Percentiles rank a stretch among this genome's conserved stretches.
Evolutionary conservation across 2,113 vertebrate species (phyloP).

Genomic region (Fregetta grallaria): DNA sequence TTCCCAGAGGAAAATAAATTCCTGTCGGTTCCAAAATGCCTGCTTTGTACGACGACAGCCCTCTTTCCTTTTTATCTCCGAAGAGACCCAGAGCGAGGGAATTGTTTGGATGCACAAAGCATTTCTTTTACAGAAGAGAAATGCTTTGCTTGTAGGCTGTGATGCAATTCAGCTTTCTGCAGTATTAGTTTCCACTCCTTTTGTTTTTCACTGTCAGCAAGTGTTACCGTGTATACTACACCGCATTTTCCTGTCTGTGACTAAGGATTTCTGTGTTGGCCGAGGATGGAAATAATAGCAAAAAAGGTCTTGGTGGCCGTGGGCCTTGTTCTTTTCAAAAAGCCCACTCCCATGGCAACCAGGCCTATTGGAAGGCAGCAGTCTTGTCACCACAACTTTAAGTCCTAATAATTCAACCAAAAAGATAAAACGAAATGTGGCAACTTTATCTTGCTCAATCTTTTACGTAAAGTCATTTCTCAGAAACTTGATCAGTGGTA

Average conservation of each 20-base stretch:
- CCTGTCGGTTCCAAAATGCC: background rate
- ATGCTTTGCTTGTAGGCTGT: slow-evolving; percentile 37
- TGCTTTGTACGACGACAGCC: background rate
- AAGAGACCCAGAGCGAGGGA: background rate
- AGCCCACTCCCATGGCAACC: slow-evolving; percentile 67
- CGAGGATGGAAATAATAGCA: slow-evolving; percentile 21
- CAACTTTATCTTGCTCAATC: slow-evolving; percentile 79
- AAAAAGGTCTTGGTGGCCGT: slow-evolving; percentile 58
- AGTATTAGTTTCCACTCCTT: slow-evolving; percentile 41
- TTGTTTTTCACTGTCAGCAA: slow-evolving; percentile 69
- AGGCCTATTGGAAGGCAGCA: slow-evolving; percentile 69
- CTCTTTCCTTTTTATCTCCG: slow-evolving; percentile 1
- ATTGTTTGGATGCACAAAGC: slow-evolving; percentile 48
- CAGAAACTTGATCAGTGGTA: slow-evolving; percentile 80
- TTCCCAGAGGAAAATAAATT: slow-evolving; percentile 9
- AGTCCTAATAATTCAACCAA: slow-evolving; percentile 77
- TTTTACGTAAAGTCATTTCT: slow-evolving; percentile 80
- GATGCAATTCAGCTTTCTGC: slow-evolving; percentile 40
- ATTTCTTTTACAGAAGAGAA: slow-evolving; percentile 50
- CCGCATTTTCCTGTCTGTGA: slow-evolving; percentile 54
- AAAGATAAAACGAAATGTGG: slow-evolving; percentile 80
- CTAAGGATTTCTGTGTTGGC: slow-evolving; percentile 52
- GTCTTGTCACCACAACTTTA: slow-evolving; percentile 80
- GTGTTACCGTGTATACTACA: slow-evolving; percentile 48
- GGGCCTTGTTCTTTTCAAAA: slow-evolving; percentile 69